Conservation (phyloP, 2,797 vertebrate species). For the Phalanger gymnotis region DNA sequence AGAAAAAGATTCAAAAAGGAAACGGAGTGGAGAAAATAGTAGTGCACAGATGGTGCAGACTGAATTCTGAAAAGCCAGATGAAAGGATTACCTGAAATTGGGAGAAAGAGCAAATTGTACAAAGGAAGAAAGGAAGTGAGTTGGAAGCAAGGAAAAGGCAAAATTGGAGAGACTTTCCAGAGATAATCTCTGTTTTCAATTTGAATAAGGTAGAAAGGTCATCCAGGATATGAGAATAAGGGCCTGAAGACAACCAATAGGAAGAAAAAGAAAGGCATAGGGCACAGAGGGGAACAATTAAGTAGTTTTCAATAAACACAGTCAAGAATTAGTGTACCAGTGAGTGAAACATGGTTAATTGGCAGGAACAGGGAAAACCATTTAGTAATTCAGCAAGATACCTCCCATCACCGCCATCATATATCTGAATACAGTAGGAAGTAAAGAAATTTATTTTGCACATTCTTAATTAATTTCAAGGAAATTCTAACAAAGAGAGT, state of each 20-base stretch:
- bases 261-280: neutral
- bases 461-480: conserved; percentile 6
- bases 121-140: neutral
- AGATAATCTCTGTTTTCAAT: neutral
- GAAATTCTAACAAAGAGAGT: conserved; percentile 21
- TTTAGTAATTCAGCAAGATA: conserved; percentile 17
- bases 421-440: neutral
- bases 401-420: neutral
- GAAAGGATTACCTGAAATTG: conserved; percentile 24
- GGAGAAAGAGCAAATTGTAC: neutral
- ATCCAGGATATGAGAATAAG: neutral
- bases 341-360: neutral
- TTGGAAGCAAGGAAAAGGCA: neutral
- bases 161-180: neutral
- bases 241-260: neutral
- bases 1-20: neutral
- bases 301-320: neutral
- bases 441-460: neutral
- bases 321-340: conserved; percentile 5
- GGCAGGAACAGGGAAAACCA: conserved; percentile 14
- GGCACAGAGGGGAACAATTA: conserved; percentile 7
- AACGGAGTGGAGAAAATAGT: neutral
- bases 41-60: neutral
- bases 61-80: neutral
- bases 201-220: neutral